Percentiles rank a stretch among this genome's conserved stretches.
These are phyloP conservation scores for Petrolisthes manimaculis DNA, from an alignment of 2,888 invertebrate species.

Conservation along the genomic window DNA sequence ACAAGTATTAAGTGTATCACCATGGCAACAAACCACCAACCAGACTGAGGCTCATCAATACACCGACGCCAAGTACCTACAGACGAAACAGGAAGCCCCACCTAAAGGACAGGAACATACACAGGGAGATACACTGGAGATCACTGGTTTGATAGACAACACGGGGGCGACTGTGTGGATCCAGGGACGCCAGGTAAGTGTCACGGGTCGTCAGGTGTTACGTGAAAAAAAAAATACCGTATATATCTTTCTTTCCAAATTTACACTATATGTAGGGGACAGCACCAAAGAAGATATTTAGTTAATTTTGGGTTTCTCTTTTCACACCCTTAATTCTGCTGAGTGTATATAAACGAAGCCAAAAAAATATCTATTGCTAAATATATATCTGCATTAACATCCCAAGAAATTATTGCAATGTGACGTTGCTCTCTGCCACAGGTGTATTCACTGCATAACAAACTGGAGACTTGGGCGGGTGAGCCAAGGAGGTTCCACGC, in stretches of 20 bases:
- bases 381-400: background rate
- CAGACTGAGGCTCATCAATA: no score
- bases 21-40: no score
- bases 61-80: no score
- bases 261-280: background rate
- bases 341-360: background rate
- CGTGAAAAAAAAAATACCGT: background rate
- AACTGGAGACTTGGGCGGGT: conserved; percentile 23
- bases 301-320: no score
- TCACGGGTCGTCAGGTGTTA: no score
- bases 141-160: conserved; percentile 19
- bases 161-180: conserved; percentile 39
- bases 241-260: background rate
- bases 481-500: conserved; percentile 33
- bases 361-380: background rate
- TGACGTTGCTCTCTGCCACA: background rate
- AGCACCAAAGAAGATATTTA: no score
- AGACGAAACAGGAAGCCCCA: no score
- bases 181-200: conserved; percentile 36
- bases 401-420: background rate
- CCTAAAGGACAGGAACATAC: background rate
- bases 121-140: background rate
- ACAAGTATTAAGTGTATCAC: no score
- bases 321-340: background rate
- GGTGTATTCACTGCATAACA: conserved; percentile 30